A percentile compares a stretch with the other conserved stretches of the same genome.
phyloP scores from a whole-genome alignment of 2,113 vertebrate species.

The Heteronetta atricapilla region DNA sequence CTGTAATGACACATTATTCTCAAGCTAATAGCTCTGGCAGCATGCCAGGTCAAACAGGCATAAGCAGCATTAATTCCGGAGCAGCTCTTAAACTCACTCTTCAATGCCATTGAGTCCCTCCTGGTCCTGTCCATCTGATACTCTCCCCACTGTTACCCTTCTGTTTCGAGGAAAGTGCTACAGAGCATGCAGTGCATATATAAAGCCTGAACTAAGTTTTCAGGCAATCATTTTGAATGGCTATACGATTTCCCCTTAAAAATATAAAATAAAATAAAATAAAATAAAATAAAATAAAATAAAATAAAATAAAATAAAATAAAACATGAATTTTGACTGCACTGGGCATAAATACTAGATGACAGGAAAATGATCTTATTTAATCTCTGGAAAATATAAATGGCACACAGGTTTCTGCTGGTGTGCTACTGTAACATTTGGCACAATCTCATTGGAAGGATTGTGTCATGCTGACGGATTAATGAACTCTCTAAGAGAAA shows the following conservation, averaged over 20 bases:
- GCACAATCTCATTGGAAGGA: conserved; percentile 45
- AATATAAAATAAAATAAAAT: background rate
- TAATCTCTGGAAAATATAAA: conserved; percentile 31
- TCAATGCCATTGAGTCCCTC: conserved; percentile 54
- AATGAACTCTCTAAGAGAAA: conserved; percentile 38
- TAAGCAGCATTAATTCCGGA: conserved; percentile 73
- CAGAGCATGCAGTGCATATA: background rate
- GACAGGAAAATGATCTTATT: conserved; percentile 50
- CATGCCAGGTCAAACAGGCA: conserved; percentile 73
- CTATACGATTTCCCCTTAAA: background rate
- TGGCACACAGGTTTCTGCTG: conserved; percentile 24
- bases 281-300: too few relatives aligned
- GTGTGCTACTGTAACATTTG: conserved; percentile 23
- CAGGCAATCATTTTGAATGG: background rate
- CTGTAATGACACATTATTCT: conserved; percentile 68
- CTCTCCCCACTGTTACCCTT: background rate
- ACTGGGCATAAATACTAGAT: background rate
- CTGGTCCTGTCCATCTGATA: background rate
- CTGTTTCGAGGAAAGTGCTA: background rate
- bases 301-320: background rate
- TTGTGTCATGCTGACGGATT: conserved; percentile 26
- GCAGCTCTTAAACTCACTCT: conserved; percentile 68
- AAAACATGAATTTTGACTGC: background rate
- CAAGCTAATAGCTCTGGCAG: conserved; percentile 78
- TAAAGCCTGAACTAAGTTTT: conserved; percentile 35